Percentiles rank a stretch among this genome's conserved stretches.
Evolutionary conservation across 2,797 vertebrate genomes (phyloP).

Genomic region (Phataginus tricuspis): DNA sequence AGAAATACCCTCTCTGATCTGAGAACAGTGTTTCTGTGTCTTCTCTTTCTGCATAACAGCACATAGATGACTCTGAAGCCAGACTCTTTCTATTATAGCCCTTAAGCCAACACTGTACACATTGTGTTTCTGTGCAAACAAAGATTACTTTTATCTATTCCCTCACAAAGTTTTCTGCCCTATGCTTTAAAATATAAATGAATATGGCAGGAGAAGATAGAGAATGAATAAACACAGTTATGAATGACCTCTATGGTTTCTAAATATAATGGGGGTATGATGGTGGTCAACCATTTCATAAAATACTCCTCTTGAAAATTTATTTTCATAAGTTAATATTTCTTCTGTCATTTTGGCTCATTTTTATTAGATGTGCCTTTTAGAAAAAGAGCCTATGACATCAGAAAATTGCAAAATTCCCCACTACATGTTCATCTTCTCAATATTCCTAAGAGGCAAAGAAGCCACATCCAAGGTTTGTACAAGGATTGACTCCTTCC

Average conservation of each 20-base stretch:
- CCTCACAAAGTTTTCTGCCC: neutral
- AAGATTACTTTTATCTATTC: slow-evolving; percentile 33
- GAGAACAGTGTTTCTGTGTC: neutral
- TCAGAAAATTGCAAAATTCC: slow-evolving; percentile 31
- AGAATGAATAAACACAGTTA: slow-evolving; percentile 40
- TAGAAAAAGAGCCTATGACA: neutral
- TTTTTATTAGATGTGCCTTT: neutral
- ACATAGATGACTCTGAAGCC: neutral
- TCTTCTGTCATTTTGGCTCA: slow-evolving; percentile 33
- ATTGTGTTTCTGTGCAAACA: slow-evolving; percentile 30
- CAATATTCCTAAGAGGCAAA: slow-evolving; percentile 11
- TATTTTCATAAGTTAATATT: slow-evolving; percentile 24
- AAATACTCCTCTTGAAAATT: slow-evolving; percentile 9
- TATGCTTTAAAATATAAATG: slow-evolving; percentile 43
- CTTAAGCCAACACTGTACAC: slow-evolving; percentile 25
- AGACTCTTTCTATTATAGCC: neutral
- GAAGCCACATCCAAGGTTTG: neutral
- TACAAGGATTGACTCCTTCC: neutral
- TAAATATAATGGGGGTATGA: slow-evolving; percentile 32
- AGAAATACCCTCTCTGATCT: slow-evolving; percentile 13
- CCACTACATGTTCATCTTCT: slow-evolving; percentile 14
- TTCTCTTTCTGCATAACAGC: slow-evolving; percentile 36
- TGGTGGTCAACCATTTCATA: neutral
- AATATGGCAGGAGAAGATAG: slow-evolving; percentile 15
- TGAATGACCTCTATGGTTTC: neutral